A percentile compares a stretch with the other conserved stretches of the same genome.
These are phyloP conservation scores for Caligus rogercresseyi DNA, from an alignment of 1,140 invertebrate genomes.

Conservation along the genomic window DNA sequence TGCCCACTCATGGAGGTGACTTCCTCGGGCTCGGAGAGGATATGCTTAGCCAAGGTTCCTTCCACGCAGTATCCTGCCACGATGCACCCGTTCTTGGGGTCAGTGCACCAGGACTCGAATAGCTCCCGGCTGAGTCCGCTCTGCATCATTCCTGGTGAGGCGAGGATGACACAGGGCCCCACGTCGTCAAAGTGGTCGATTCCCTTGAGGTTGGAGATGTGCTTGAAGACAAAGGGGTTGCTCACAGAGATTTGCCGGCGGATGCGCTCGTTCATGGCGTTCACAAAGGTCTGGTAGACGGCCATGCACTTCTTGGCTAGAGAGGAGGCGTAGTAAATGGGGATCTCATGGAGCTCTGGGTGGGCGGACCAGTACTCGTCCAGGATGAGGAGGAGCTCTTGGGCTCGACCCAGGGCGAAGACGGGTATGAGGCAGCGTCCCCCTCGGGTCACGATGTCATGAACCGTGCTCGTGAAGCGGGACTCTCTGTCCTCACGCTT, in stretches of 20 bases:
- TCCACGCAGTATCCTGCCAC: conserved; percentile 82
- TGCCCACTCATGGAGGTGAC: conserved; percentile 86
- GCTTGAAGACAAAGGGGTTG: conserved; percentile 97
- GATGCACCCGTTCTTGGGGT: conserved; percentile 68
- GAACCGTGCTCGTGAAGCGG: conserved; percentile 80
- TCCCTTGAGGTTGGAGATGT: conserved; percentile 95
- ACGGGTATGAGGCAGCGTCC: conserved; percentile 95
- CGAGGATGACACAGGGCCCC: conserved; percentile 97
- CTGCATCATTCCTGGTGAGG: conserved; percentile 99
- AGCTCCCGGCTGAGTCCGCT: conserved; percentile 89
- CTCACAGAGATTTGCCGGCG: conserved; percentile 87
- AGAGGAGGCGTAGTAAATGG: conserved; percentile 97
- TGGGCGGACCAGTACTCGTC: conserved; percentile 95
- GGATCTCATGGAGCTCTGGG: conserved; percentile 94
- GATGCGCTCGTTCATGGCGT: conserved; percentile 98
- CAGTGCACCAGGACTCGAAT: conserved; percentile 97
- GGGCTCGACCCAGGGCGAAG: conserved; percentile 91
- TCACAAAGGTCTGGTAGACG: conserved; percentile 97
- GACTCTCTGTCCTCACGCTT: conserved; percentile 87
- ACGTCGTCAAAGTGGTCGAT: conserved; percentile 99
- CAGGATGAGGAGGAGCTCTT: conserved; percentile 84
- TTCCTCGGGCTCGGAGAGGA: conserved; percentile 93
- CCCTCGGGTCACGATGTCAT: conserved; percentile 86
- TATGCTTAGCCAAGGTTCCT: conserved; percentile 90
- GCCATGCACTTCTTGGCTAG: conserved; percentile 99